Conservation (phyloP, 2,113 vertebrate genomes). For the Dunckerocampus dactyliophorus region DNA sequence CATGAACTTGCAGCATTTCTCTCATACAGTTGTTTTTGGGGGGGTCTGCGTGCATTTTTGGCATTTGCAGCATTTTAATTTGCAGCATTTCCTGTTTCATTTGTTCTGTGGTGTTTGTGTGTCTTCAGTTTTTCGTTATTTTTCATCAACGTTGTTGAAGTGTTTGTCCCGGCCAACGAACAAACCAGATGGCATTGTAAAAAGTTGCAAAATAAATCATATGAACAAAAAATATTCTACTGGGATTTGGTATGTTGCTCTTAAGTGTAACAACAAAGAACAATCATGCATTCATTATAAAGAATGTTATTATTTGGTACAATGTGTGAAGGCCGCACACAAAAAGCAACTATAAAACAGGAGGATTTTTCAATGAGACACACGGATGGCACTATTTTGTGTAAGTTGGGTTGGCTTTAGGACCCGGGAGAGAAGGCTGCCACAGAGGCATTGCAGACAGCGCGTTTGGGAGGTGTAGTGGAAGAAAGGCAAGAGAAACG, state of each 20-base stretch:
- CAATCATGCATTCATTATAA: not conserved
- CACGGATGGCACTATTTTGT: constrained; percentile 8
- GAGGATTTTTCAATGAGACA: constrained; percentile 31
- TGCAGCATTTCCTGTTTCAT: too few species aligned
- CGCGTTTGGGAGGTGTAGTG: constrained; percentile 77
- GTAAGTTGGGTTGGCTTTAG: constrained; percentile 51
- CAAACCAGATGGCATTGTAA: not conserved
- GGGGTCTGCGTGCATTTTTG: too few species aligned
- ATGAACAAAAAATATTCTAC: not conserved
- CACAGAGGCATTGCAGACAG: constrained; percentile 70
- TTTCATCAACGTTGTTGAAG: too few species aligned
- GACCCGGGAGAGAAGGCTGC: constrained; percentile 63
- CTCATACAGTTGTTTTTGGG: too few species aligned
- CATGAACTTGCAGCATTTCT: too few species aligned
- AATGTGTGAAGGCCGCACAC: constrained; percentile 30
- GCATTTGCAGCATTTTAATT: too few species aligned
- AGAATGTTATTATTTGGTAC: constrained; percentile 16
- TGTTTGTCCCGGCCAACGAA: too few species aligned
- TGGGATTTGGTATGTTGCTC: not conserved
- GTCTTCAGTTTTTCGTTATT: too few species aligned
- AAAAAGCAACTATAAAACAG: constrained; percentile 19
- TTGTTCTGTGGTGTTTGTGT: too few species aligned
- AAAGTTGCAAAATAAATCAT: not conserved
- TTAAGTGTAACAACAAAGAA: not conserved
- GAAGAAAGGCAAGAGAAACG: constrained; percentile 77